Evolutionary conservation across 2,797 vertebrate species (phyloP).

Genomic region (Streptopelia turtur): DNA sequence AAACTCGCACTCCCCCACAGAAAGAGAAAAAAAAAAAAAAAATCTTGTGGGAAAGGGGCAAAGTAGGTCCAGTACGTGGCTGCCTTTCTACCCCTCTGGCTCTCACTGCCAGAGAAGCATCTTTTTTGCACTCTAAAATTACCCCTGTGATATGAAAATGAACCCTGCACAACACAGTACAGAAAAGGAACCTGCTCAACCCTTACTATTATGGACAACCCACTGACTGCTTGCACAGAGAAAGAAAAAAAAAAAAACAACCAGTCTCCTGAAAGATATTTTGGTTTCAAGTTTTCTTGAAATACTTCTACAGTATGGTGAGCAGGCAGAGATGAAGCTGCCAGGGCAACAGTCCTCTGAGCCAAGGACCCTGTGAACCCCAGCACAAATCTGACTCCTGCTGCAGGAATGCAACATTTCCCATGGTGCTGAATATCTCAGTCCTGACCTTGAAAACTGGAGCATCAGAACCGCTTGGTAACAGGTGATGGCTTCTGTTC

Average conservation of each 20-base stretch:
- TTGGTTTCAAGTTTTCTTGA: background rate
- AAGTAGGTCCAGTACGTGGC: slow-evolving; percentile 24
- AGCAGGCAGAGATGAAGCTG: background rate
- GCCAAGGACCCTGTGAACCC: background rate
- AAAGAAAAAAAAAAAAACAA: background rate
- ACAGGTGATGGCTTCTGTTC: background rate
- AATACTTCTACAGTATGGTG: background rate
- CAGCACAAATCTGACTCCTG: background rate
- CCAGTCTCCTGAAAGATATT: background rate
- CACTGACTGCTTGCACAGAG: background rate
- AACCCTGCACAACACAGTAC: background rate
- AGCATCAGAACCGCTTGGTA: background rate
- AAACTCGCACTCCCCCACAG: background rate
- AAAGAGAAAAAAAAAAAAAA: background rate
- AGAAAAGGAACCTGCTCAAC: background rate
- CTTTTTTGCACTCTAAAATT: slow-evolving; percentile 49
- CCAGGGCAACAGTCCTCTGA: background rate
- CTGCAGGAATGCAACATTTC: background rate
- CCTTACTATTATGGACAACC: background rate
- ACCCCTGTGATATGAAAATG: background rate
- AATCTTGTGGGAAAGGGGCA: background rate
- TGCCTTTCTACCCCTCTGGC: slow-evolving; percentile 31
- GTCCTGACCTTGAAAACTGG: background rate
- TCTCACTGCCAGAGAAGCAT: slow-evolving; percentile 54
- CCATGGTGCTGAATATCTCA: background rate